Base-by-base conservation (phyloP, 2,797 vertebrate genomes). In the Rhinogobio ventralis region DNA sequence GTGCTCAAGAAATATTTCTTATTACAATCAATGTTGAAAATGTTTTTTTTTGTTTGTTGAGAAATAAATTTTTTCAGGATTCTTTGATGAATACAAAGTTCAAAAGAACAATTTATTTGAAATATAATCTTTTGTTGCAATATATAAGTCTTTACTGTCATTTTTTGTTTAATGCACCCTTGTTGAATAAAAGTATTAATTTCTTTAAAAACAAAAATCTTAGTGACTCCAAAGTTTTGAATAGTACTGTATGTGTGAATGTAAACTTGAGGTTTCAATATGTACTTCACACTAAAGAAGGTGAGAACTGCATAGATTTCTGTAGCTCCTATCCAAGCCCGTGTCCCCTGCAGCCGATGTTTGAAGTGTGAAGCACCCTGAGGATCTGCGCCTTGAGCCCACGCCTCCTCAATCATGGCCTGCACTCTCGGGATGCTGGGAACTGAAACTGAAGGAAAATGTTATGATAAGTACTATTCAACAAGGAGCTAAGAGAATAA, bases 301-400 rank as follows among this genome's bases (percentile, higher is more conserved):
- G 96, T 97, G 87, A 99, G 93, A 19, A 99, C 92, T 36, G 94
- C 92, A 88, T 96, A 98, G 87, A 99, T 96, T 94, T 99, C 98
- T 77, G 97, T 99, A 36, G 97, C 96, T 90, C 98, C 98, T 73
- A 99, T 98, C 98, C 98, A 99, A 42, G 97, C 96, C 67, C 94
- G 95, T 36, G 97, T 97, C 86, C 96, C 96, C 77, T 94, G 95
- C 83, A 99, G 93, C 73, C 84, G 93, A 81, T 93, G 90, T 89
- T 93, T 96, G 87, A 99, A 98, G 86, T 99, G 97, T 85, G 96
- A 96, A 0, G 98, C 97, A 11, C 98, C 98, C 1, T 96, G 96
- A 79, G 97, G 97, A 92, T 99, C 98, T 91, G 97, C 94, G 4
- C 98, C 98, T 93, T 96, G 95, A 83, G 89, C 94, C 98, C 98